Evolutionary conservation across 2,797 vertebrate species (phyloP).

Genomic region (Sebastes trivittatus): DNA sequence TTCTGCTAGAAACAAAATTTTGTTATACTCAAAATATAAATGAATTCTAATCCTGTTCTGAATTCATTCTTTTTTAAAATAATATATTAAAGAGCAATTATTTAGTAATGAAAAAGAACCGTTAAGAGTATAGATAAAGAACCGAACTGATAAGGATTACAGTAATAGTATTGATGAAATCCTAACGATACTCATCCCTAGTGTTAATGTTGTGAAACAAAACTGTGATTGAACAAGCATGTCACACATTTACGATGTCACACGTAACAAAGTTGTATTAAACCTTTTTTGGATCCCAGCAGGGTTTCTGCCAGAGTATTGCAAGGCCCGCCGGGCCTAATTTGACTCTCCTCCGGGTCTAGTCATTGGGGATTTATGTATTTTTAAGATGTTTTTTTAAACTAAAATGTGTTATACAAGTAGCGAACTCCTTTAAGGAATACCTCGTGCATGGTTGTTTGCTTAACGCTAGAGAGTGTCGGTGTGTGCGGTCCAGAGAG

Average conservation of each 20-base stretch:
- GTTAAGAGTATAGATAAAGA: background rate
- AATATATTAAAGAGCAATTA: background rate
- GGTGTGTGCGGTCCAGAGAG: too few relatives aligned
- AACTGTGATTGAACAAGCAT: background rate
- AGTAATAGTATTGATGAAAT: background rate
- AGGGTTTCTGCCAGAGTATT: too few relatives aligned
- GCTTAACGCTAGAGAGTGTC: too few relatives aligned
- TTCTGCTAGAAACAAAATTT: background rate
- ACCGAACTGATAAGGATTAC: background rate
- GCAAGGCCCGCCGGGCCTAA: too few relatives aligned
- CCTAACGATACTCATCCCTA: background rate
- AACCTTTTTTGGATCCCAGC: background rate
- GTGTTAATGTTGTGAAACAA: background rate
- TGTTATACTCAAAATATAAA: background rate
- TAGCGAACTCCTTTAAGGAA: too few relatives aligned
- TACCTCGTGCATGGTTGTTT: too few relatives aligned
- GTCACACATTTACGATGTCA: background rate
- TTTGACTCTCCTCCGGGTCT: too few relatives aligned
- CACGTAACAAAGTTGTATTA: background rate
- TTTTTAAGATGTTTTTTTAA: too few relatives aligned
- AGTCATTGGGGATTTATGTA: too few relatives aligned
- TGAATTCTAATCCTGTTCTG: background rate
- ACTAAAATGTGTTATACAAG: too few relatives aligned
- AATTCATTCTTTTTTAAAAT: background rate
- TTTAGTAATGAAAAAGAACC: too few relatives aligned